Percentiles rank a stretch among this genome's conserved stretches.
These are phyloP conservation scores for Tragelaphus strepsiceros DNA, from an alignment of 2,113 vertebrate genomes.

Conservation along the genomic window DNA sequence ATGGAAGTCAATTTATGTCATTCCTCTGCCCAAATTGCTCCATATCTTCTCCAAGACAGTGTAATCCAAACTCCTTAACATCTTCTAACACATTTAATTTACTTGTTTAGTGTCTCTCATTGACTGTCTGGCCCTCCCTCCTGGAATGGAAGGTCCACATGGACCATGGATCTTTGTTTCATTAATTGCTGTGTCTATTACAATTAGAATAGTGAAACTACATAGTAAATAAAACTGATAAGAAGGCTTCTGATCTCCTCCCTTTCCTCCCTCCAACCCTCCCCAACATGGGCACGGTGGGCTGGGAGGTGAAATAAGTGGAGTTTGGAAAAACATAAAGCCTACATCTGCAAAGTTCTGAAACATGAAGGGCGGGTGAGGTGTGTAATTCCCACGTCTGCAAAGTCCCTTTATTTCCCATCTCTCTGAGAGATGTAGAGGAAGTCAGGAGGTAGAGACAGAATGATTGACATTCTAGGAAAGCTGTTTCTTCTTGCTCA, in stretches of 20 bases:
- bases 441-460: not conserved
- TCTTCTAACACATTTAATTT: not conserved
- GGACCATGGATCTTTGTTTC: not conserved
- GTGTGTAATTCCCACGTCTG: not conserved
- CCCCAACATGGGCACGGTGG: not conserved
- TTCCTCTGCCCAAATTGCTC: not conserved
- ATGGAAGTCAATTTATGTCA: not conserved
- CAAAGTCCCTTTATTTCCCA: not conserved
- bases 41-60: not conserved
- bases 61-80: not conserved
- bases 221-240: not conserved
- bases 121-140: not conserved
- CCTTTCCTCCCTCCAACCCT: not conserved
- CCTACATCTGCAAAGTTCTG: not conserved
- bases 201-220: not conserved
- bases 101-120: not conserved
- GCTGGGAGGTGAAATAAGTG: not conserved
- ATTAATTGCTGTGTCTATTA: not conserved
- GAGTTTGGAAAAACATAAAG: not conserved
- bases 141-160: not conserved
- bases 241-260: not conserved
- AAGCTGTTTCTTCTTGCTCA: not conserved
- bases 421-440: not conserved
- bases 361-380: not conserved
- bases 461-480: not conserved